phyloP scores from a whole-genome alignment of 2,797 vertebrate species.

The Lepilemur septentrionalis region DNA sequence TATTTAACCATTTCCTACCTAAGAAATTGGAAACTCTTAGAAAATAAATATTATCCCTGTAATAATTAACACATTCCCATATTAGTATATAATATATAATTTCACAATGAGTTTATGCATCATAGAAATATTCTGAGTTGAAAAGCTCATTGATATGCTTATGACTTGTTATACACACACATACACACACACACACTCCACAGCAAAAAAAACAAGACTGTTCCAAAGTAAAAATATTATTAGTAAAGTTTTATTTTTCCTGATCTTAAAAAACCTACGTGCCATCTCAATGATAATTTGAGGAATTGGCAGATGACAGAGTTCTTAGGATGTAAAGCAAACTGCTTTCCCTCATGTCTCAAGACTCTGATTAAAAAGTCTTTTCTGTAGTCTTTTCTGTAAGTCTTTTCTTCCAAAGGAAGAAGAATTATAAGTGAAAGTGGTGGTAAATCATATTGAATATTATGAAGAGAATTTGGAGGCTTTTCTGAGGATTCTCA shows the following conservation, averaged over 20 bases:
- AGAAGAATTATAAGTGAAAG: neutral
- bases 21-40: neutral
- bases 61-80: neutral
- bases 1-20: neutral
- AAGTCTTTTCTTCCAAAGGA: neutral
- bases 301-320: neutral
- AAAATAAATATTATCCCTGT: neutral
- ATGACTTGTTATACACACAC: neutral
- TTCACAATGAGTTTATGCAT: neutral
- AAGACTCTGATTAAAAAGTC: neutral
- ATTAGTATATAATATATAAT: neutral
- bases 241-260: neutral
- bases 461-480: neutral
- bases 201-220: neutral
- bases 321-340: neutral
- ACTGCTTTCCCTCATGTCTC: neutral
- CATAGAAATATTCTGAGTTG: neutral
- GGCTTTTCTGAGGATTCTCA: neutral
- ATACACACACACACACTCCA: neutral
- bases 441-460: neutral
- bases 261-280: neutral
- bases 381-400: neutral
- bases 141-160: neutral
- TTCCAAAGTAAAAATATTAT: neutral
- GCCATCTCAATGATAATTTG: neutral